phyloP scores from a whole-genome alignment of 1,140 invertebrate genomes.

The Brachystomella parvula region DNA sequence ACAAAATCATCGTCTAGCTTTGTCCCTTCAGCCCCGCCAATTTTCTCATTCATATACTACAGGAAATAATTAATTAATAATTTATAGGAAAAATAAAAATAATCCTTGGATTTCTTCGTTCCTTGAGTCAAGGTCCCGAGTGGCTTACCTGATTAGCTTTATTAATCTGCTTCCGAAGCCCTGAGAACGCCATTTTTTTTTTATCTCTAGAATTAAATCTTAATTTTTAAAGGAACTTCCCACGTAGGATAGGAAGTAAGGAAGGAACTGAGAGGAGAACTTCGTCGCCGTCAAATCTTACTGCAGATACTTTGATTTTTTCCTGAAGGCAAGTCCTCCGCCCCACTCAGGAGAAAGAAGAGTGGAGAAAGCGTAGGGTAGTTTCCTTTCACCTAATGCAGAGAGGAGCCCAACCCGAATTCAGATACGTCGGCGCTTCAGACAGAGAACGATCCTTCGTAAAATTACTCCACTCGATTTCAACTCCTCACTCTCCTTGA shows the following conservation, averaged over 20 bases:
- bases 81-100: not conserved
- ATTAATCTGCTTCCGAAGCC: conserved; percentile 95
- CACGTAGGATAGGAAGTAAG: too few relatives aligned
- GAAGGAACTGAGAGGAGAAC: not conserved
- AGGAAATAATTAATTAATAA: conserved; percentile 46
- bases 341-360: not conserved
- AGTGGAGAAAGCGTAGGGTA: not conserved
- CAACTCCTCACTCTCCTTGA: too few relatives aligned
- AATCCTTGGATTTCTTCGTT: conserved; percentile 1
- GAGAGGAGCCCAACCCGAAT: not conserved
- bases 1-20: conserved; percentile 97
- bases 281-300: not conserved
- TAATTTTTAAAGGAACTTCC: not conserved
- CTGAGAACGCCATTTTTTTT: conserved; percentile 81
- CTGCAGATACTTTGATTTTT: not conserved
- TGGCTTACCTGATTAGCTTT: conserved; percentile 89
- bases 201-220: not conserved
- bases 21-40: conserved; percentile 98
- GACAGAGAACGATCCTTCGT: too few relatives aligned
- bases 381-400: too few relatives aligned
- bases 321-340: not conserved
- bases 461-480: too few relatives aligned
- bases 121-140: not conserved
- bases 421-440: not conserved
- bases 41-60: conserved; percentile 99